Base-by-base conservation (phyloP, 1,140 invertebrate genomes). In the Periplaneta americana region DNA sequence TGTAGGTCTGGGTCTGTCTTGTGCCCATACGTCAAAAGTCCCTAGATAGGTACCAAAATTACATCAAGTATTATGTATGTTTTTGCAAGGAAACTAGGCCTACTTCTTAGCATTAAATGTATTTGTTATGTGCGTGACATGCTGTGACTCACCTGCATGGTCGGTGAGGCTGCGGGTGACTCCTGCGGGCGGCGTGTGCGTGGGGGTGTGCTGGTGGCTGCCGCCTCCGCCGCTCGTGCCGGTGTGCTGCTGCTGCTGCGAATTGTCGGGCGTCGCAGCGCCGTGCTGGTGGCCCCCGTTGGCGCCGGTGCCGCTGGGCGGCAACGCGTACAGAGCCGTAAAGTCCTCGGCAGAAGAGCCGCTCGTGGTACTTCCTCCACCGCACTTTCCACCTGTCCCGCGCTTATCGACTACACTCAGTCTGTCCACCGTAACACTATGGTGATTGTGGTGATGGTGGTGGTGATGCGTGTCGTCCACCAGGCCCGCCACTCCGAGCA, bases 341-440 rank as follows among this genome's bases (percentile, higher is more conserved):
- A 96, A 96, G 86, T 96, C 95, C 87, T 95, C 94, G 57, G 94
- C 94, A 37, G 94, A 95, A 5, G 93, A 95, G 28, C 74, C 37
- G 66, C 93, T 93, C 13, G 93, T 91, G 88, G 86, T 94, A 95
- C 87, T 95, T 95, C 79, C 94, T 89, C 48, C 85, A 74, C 78
- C 84, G 31, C 89, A 88, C 85, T 92, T 84, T 92, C 91, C 34
- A 89, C 89, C 39, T 89, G 88, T 82, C 89, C 89, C 11, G 85
- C 85, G 74, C 83, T 86, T 85, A 88, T 86, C 79, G 88, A 85
- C 79, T 85, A 86, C 77, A 86, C 85, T 79, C 86, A 85, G 81
- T 85, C 79, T 89, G 89, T 80, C 89, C 87, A 80, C 66, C 32
- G 28, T 28, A 80, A 85, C 83, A 75, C 84, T 83, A 79, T 83